Base-by-base conservation (phyloP, 2,113 vertebrate species). In the Pholis gunnellus region DNA sequence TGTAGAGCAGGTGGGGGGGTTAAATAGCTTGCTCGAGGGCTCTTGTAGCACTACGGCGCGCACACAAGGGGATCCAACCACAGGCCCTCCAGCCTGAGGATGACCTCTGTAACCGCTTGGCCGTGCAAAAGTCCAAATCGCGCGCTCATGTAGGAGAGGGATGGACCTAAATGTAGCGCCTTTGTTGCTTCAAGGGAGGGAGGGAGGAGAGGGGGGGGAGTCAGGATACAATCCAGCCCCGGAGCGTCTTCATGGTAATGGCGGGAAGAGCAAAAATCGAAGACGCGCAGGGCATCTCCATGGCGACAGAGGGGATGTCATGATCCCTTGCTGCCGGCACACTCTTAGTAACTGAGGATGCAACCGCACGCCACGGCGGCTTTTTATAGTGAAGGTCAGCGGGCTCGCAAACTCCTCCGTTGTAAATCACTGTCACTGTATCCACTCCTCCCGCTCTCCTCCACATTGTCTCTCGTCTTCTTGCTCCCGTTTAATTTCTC, bases 261-360 rank as follows among this genome's bases (percentile, higher is more conserved):
- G 81, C n/a, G 2, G 10, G 34, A 38, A 72, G 64, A 82, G 36
- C 5, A 63, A 79, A 79, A 82, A 83, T 88, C 56, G n/a, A 80
- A 88, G 6, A 34, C 0, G 5, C 2, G 7, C 67, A 0, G 59
- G 75, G 82, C 48, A 73, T 91, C 34, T 57, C 90, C 86, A 90
- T 89, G 79, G 82, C 18, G 59, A 90, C 78, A 31, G 85, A 60
- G 61, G 79, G 60, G 81, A 70, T 84, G 85, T 84, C 79, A 54
- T 31, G 87, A 88, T 83, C 78, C 68, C 72, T 36, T 36, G 69
- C 72, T 78, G 38, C 68, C 3, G 3, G 72, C n/a, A 0, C 52
- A 54, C 40, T 71, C 72, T 48, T 63, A 59, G 52, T 17, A 68
- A 42, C 69, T 36, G 31, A 75, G 69, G 72, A 67, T 78, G 76